Base-by-base conservation (phyloP, 2,113 vertebrate species). In the Haliaeetus leucogaster region DNA sequence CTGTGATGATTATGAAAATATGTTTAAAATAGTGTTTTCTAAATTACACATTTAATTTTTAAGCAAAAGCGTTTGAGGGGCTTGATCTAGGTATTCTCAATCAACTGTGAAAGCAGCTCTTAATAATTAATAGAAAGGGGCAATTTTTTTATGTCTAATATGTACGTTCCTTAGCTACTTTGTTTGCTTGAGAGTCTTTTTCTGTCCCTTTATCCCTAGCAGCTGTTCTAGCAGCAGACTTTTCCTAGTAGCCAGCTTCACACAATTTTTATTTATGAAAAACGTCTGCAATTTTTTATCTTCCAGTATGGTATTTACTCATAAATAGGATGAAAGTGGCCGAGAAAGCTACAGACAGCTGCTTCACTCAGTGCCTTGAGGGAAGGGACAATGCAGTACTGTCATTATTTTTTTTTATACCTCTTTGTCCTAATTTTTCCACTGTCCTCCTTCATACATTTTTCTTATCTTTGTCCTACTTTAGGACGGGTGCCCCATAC, bases 41-140 rank as follows among this genome's bases (percentile, higher is more conserved):
- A 66, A 82, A 84, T 82, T 58, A 53, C 9, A 16, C 13, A 13
- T 94, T 79, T 48, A 89, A 82, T 89, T 78, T 92, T 95, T 86
- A 76, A 94, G 52, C 65, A 70, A 45, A 80, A 91, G 38, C 42
- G 7, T 70, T 94, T 93, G n/a, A 55, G 45, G 29, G 26, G 42
- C 42, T 90, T 42, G 16, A 63, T 93, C 18, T 58, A 1, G 62
- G 21, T 93, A 21, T 73, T 95, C 82, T 88, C 62, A 91, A 16
- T 89, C 70, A 95, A 55, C 74, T 76, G 42, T 80, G 67, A 89
- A 95, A 94, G 40, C 77, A 73, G 50, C 19, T 83, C 52, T 92
- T 93, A 77, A 80, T 94, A 62, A 96, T 93, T 82, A 91, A 95
- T 85, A 86, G 89, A 38, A 93, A 36, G 42, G 38, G 47, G 22